Evolutionary conservation across 2,888 invertebrate species (phyloP).

Genomic region (Drosophila leonis): DNA sequence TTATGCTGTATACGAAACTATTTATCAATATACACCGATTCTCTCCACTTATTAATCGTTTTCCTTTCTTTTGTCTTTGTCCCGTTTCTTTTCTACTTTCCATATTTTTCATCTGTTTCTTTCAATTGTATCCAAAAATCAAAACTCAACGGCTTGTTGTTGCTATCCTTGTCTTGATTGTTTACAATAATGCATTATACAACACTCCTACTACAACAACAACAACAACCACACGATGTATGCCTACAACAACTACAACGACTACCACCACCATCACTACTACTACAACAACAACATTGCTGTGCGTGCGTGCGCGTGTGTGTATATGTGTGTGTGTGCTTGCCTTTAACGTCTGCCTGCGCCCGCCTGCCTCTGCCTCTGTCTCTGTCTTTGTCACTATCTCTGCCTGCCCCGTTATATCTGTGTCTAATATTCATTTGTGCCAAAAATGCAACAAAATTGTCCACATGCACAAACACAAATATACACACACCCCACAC

Average conservation of each 20-base stretch:
- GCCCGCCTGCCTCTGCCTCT: slow-evolving; percentile 47
- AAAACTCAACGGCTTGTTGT: slow-evolving; percentile 70
- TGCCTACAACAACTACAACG: slow-evolving; percentile 37
- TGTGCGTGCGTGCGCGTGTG: slow-evolving; percentile 10
- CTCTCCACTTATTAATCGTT: slow-evolving; percentile 60
- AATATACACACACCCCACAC: slow-evolving; percentile 20
- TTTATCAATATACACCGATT: slow-evolving; percentile 30
- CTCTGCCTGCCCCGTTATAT: slow-evolving; percentile 58
- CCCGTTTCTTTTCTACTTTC: slow-evolving; percentile 71
- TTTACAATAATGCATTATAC: slow-evolving; percentile 56
- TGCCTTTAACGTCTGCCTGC: slow-evolving; percentile 52
- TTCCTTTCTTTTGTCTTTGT: slow-evolving; percentile 66
- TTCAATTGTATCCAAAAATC: slow-evolving; percentile 47
- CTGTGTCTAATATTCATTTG: slow-evolving; percentile 47
- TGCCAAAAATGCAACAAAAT: slow-evolving; percentile 46
- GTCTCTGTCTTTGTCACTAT: slow-evolving; percentile 38
- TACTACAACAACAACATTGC: slow-evolving; percentile 26
- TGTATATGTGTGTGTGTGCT: slow-evolving; percentile 25
- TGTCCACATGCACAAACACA: slow-evolving; percentile 49
- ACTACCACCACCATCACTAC: slow-evolving; percentile 21
- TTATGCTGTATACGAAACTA: slow-evolving; percentile 47
- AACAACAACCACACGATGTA: slow-evolving; percentile 31
- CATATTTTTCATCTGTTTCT: slow-evolving; percentile 50
- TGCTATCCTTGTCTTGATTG: slow-evolving; percentile 75
- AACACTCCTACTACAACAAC: slow-evolving; percentile 49